phyloP scores from a whole-genome alignment of 2,797 vertebrate species.

The Pygocentrus nattereri region DNA sequence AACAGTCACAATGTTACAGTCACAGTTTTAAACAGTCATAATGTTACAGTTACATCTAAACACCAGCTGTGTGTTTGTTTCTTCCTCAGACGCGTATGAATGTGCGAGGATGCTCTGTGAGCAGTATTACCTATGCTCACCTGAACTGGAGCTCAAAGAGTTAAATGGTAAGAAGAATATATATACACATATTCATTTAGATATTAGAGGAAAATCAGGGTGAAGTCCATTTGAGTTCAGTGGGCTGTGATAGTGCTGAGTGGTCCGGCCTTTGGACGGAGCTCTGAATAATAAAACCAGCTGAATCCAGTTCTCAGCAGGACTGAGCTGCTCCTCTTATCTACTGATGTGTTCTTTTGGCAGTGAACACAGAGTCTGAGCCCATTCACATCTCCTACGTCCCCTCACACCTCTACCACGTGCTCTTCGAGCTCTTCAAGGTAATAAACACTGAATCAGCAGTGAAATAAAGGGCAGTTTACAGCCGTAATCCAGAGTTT shows the following conservation, averaged over 20 bases:
- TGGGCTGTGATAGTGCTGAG: neutral
- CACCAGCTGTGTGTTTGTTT: neutral
- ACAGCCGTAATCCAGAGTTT: neutral
- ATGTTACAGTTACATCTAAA: too few species aligned
- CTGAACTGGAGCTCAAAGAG: conserved; percentile 85
- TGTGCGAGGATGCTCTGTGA: conserved; percentile 89
- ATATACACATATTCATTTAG: too few species aligned
- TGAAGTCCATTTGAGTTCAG: neutral
- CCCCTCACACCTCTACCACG: conserved; percentile 90
- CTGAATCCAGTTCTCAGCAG: neutral
- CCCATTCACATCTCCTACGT: conserved; percentile 87
- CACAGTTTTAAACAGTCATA: neutral
- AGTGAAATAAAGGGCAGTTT: neutral
- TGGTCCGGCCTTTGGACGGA: neutral
- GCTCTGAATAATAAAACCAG: neutral
- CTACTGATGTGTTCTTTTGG: conserved; percentile 7
- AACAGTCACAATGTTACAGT: too few species aligned
- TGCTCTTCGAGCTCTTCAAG: conserved; percentile 94
- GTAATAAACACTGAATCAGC: conserved; percentile 67
- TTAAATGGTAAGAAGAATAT: conserved; percentile 85
- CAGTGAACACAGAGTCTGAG: conserved; percentile 76
- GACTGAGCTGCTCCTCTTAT: neutral
- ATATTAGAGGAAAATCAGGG: too few species aligned
- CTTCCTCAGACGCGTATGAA: conserved; percentile 84
- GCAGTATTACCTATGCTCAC: conserved; percentile 88